Conservation (phyloP, 2,797 vertebrate genomes). For the Anisognathus igniventris region DNA sequence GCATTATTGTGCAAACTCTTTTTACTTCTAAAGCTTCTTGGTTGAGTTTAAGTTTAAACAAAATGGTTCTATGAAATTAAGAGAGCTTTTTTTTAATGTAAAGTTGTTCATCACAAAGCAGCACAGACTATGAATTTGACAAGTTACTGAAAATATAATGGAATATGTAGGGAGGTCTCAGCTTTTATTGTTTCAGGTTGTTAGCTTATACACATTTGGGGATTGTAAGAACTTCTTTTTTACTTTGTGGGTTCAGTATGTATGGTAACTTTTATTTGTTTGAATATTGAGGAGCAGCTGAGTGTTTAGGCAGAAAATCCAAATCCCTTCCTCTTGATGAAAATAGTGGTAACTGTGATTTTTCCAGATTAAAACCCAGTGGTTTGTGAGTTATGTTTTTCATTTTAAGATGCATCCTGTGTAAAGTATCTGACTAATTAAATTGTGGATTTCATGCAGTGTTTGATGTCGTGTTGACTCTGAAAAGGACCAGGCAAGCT, state of each 20-base stretch:
- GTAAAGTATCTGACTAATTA: constrained; percentile 42
- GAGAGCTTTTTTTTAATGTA: not conserved
- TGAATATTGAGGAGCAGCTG: not conserved
- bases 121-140: not conserved
- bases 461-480: constrained; percentile 16
- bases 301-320: not conserved
- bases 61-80: not conserved
- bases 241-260: not conserved
- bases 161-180: not conserved
- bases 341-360: constrained; percentile 8
- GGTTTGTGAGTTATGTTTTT: constrained; percentile 22
- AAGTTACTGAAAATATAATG: not conserved
- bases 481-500: constrained; percentile 28
- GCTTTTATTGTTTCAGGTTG: not conserved
- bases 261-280: constrained; percentile 19
- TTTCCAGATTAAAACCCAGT: constrained; percentile 14
- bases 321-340: not conserved
- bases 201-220: not conserved
- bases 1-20: not conserved
- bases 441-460: constrained; percentile 16
- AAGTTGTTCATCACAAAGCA: not conserved
- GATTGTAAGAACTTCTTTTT: not conserved
- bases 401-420: constrained; percentile 45
- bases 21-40: not conserved
- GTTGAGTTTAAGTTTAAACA: not conserved